Evolutionary conservation across 1,140 invertebrate genomes (phyloP).

Genomic region (Diuraphis noxia): DNA sequence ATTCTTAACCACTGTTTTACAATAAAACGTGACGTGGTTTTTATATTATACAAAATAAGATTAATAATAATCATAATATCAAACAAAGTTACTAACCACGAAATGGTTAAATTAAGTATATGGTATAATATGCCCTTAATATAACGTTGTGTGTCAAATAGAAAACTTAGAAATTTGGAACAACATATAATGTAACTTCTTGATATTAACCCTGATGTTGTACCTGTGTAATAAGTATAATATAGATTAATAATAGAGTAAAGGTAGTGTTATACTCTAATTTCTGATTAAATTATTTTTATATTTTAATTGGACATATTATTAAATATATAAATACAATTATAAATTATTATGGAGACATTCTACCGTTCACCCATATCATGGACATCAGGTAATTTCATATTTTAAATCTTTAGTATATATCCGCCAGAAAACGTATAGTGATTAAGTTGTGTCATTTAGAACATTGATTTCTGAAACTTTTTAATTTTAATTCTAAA

Average conservation of each 20-base stretch:
- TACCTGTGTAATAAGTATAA: not conserved
- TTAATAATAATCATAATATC: constrained; percentile 4
- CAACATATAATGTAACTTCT: not conserved
- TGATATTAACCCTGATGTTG: not conserved
- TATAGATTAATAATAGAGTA: not conserved
- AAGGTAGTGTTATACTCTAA: too few relatives aligned
- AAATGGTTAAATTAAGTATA: not conserved
- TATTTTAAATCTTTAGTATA: not conserved
- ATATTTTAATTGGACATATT: not conserved
- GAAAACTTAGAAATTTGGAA: not conserved
- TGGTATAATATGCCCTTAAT: constrained; percentile 21
- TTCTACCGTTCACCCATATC: not conserved
- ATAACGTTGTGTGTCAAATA: not conserved
- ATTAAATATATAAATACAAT: not conserved
- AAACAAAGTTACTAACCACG: not conserved
- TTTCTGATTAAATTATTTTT: not conserved
- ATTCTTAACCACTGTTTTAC: constrained; percentile 1
- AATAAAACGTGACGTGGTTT: constrained; percentile 32
- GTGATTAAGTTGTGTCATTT: not conserved
- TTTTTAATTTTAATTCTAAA: not conserved
- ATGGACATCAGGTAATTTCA: not conserved
- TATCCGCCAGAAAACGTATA: not conserved
- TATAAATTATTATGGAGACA: not conserved
- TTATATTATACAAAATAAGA: not conserved
- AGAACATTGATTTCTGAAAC: not conserved